These are phyloP conservation scores for Nematolebias whitei DNA, from an alignment of 2,113 vertebrate genomes.

Conservation along the genomic window DNA sequence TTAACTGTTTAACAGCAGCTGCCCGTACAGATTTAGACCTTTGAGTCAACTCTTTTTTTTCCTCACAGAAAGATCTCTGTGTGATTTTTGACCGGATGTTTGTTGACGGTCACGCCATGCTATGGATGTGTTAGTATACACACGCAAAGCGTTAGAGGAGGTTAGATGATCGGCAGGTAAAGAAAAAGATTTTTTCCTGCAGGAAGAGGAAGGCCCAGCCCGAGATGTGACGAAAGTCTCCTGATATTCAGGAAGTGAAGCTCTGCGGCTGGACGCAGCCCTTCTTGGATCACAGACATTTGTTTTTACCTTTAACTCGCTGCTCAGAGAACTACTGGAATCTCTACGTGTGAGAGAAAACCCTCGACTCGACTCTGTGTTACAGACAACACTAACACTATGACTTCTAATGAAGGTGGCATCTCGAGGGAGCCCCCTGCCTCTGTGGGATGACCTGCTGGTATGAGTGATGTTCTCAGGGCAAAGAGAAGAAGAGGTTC, in stretches of 20 bases:
- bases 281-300: conserved; percentile 26
- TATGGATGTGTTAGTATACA: conserved; percentile 42
- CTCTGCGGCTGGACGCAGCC: conserved; percentile 27
- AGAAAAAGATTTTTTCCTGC: conserved; percentile 34
- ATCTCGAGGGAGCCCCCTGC: conserved; percentile 59
- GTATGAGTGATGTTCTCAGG: conserved; percentile 27
- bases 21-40: conserved; percentile 45
- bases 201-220: conserved; percentile 43
- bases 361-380: not conserved
- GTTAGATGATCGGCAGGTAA: conserved; percentile 50
- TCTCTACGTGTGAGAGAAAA: conserved; percentile 13
- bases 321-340: conserved; percentile 43
- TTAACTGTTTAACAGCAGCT: conserved; percentile 19
- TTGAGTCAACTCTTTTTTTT: conserved; percentile 43
- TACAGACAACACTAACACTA: conserved; percentile 63
- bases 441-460: conserved; percentile 20
- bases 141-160: conserved; percentile 47
- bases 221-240: conserved; percentile 72
- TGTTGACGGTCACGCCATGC: conserved; percentile 46
- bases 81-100: conserved; percentile 42
- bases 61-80: conserved; percentile 51
- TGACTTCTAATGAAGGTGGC: conserved; percentile 73
- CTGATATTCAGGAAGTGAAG: conserved; percentile 59
- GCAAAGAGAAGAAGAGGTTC: conserved; percentile 61
- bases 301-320: conserved; percentile 40